Evolutionary conservation across 2,888 invertebrate species (phyloP).

Genomic region (Arrhopalites spinosus): DNA sequence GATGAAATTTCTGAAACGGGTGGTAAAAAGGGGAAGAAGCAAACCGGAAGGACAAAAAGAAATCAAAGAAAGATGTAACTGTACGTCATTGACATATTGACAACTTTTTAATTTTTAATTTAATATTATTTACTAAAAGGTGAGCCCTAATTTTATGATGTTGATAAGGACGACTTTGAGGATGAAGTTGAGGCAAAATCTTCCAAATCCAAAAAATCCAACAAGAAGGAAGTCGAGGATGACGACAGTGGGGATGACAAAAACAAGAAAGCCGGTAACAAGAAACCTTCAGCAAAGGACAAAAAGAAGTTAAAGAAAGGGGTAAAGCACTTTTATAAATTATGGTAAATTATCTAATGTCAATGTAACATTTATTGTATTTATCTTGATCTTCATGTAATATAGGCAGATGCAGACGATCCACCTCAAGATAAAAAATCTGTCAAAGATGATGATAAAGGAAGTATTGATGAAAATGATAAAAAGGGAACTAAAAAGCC

Average conservation of each 20-base stretch:
- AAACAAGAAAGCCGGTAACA: neutral
- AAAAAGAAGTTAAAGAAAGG: neutral
- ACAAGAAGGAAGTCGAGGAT: constrained; percentile 18
- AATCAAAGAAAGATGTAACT: constrained; percentile 3
- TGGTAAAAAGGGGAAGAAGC: constrained; percentile 19
- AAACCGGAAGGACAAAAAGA: constrained; percentile 27
- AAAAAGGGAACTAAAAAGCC: constrained; percentile 20
- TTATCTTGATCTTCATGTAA: neutral
- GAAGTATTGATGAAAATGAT: constrained; percentile 32
- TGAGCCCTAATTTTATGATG: neutral
- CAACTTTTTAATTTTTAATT: neutral
- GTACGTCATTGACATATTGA: neutral
- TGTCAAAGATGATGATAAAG: constrained; percentile 23
- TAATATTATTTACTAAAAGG: neutral
- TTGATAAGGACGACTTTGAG: constrained; percentile 1
- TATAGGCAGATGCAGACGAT: neutral
- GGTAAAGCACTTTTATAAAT: too few species aligned
- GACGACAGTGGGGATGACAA: constrained; percentile 20
- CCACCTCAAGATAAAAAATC: constrained; percentile 10
- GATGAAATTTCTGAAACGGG: constrained; percentile 16
- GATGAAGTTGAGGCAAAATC: constrained; percentile 21
- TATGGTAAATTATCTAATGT: neutral
- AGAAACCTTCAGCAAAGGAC: constrained; percentile 1
- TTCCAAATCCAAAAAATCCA: constrained; percentile 23
- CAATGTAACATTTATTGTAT: neutral